Conservation (phyloP, 2,888 invertebrate species). For the Nowickia ferox region DNA sequence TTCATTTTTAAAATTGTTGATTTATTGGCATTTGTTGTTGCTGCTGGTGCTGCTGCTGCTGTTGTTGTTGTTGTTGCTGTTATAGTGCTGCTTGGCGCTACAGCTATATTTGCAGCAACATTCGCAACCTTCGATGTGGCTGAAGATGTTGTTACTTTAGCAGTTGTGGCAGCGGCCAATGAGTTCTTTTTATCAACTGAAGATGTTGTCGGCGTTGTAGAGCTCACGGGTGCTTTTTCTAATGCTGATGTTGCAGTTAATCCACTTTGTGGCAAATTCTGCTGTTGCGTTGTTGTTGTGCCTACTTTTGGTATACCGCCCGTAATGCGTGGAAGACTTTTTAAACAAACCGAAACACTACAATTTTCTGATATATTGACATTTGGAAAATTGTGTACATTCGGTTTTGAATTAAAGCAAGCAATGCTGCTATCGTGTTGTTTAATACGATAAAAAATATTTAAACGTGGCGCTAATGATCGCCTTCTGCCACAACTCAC, state of each 20-base stretch:
- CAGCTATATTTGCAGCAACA: not conserved
- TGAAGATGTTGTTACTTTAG: conserved; percentile 51
- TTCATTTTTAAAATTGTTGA: conserved; percentile 69
- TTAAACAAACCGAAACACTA: conserved; percentile 84
- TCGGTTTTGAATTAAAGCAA: conserved; percentile 82
- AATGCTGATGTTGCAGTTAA: conserved; percentile 58
- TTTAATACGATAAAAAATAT: conserved; percentile 82
- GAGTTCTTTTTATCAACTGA: conserved; percentile 39
- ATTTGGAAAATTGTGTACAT: conserved; percentile 83
- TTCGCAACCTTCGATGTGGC: conserved; percentile 44
- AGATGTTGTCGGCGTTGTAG: conserved; percentile 35
- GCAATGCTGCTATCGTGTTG: conserved; percentile 80
- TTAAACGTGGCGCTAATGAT: conserved; percentile 78
- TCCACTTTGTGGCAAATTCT: conserved; percentile 67
- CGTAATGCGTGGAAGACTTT: conserved; percentile 90
- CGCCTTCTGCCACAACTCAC: conserved; percentile 54
- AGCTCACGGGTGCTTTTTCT: conserved; percentile 49
- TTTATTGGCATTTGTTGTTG: conserved; percentile 69
- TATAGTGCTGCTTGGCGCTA: not conserved
- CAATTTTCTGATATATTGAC: conserved; percentile 82
- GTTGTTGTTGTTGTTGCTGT: conserved; percentile 47
- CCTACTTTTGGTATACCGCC: conserved; percentile 86
- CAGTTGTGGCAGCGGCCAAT: not conserved
- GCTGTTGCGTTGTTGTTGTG: conserved; percentile 51
- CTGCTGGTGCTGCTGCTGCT: conserved; percentile 18